Evolutionary conservation across 2,113 vertebrate genomes (phyloP).

Genomic region (Genyomyrus donnyi): DNA sequence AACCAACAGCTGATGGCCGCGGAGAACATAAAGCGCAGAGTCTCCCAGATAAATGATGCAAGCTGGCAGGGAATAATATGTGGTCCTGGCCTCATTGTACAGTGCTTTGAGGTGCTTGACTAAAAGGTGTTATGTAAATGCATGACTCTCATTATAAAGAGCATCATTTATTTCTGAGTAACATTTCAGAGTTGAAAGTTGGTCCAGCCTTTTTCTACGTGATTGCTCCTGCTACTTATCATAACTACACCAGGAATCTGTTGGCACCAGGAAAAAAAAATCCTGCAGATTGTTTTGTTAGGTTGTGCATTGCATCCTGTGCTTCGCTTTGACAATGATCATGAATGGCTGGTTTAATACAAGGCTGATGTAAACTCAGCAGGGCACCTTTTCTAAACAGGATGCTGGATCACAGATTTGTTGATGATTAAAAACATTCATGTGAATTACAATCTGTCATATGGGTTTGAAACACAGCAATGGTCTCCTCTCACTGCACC

Average conservation of each 20-base stretch:
- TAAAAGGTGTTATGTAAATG: neutral
- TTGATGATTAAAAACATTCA: constrained; percentile 45
- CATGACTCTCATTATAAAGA: neutral
- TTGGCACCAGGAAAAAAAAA: neutral
- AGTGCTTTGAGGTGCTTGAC: neutral
- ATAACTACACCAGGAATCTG: neutral
- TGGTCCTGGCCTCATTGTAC: neutral
- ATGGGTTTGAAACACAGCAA: neutral
- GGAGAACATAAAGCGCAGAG: neutral
- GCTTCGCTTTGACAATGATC: constrained; percentile 67
- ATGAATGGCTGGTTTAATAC: constrained; percentile 73
- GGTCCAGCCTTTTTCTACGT: neutral
- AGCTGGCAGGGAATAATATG: neutral
- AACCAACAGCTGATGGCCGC: neutral
- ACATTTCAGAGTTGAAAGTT: neutral
- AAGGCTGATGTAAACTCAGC: constrained; percentile 62
- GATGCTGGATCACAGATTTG: constrained; percentile 64
- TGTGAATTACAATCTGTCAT: neutral
- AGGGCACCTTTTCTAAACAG: constrained; percentile 55
- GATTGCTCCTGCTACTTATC: neutral
- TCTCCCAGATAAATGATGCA: neutral
- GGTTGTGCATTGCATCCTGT: constrained; percentile 61
- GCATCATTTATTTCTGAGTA: neutral
- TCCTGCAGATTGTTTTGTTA: constrained; percentile 44
- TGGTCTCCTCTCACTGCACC: neutral